Percentiles rank a stretch among this genome's conserved stretches.
These are phyloP conservation scores for Strigamia maritima DNA, from an alignment of 2,888 invertebrate genomes.

Conservation along the genomic window DNA sequence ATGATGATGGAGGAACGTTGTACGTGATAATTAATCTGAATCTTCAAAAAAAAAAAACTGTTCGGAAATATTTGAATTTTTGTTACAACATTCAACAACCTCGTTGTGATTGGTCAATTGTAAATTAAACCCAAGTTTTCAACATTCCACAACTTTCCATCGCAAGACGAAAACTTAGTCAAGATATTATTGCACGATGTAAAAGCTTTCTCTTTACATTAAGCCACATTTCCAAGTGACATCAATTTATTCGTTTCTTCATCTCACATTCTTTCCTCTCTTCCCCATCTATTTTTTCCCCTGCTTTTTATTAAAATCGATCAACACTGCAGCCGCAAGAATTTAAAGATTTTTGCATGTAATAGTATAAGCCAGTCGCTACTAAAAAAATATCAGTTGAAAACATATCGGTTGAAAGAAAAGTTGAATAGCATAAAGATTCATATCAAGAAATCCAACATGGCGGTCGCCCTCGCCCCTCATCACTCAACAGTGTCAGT, in stretches of 20 bases:
- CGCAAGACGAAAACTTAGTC: neutral
- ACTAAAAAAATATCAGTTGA: neutral
- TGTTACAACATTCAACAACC: too few species aligned
- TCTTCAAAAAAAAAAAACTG: too few species aligned
- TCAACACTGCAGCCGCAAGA: conserved; percentile 7
- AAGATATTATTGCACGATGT: neutral
- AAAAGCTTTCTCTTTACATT: conserved; percentile 12
- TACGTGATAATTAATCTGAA: too few species aligned
- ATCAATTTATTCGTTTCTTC: conserved; percentile 15
- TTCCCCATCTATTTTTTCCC: neutral
- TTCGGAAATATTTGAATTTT: too few species aligned
- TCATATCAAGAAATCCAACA: neutral
- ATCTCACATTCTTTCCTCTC: conserved; percentile 7
- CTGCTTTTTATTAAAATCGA: neutral
- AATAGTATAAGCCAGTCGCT: neutral
- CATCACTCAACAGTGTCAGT: neutral
- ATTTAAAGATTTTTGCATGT: conserved; percentile 19
- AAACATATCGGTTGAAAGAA: neutral
- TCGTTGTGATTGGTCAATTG: neutral
- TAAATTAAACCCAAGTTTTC: neutral
- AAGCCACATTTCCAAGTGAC: neutral
- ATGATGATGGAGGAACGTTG: too few species aligned
- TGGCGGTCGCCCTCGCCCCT: neutral
- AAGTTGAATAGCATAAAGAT: neutral
- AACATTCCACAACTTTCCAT: neutral